Evolutionary conservation across 2,797 vertebrate genomes (phyloP).

Genomic region (Spea hammondii): DNA sequence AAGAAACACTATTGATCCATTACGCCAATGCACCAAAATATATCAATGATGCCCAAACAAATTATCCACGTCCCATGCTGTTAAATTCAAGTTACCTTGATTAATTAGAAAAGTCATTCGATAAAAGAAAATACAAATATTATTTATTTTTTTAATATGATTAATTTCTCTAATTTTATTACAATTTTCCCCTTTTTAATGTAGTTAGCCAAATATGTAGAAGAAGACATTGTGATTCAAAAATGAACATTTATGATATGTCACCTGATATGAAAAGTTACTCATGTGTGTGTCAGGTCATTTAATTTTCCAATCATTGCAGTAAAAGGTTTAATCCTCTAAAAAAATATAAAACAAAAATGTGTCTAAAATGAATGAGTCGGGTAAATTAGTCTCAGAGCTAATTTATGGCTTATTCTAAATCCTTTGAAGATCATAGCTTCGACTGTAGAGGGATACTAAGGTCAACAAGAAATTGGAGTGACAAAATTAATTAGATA

Average conservation of each 20-base stretch:
- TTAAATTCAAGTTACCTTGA: too few species aligned
- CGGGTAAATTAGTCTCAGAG: slow-evolving; percentile 5
- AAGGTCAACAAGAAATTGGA: slow-evolving; percentile 25
- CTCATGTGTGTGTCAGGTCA: neutral
- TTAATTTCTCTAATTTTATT: too few species aligned
- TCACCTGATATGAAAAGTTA: neutral
- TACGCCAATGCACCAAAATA: too few species aligned
- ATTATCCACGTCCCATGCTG: too few species aligned
- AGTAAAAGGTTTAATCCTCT: neutral
- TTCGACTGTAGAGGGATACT: neutral
- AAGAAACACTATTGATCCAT: too few species aligned
- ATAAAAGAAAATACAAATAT: too few species aligned
- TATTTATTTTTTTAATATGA: too few species aligned
- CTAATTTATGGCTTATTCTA: slow-evolving; percentile 5
- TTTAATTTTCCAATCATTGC: neutral
- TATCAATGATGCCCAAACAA: too few species aligned
- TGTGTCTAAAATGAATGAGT: neutral
- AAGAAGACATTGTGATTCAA: neutral
- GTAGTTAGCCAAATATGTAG: neutral
- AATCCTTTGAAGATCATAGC: neutral
- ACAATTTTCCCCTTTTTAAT: neutral
- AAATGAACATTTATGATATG: neutral
- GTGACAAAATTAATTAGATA: slow-evolving; percentile 46
- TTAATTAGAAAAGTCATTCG: too few species aligned
- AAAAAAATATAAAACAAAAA: neutral